Evolutionary conservation across 2,888 invertebrate species (phyloP).

Genomic region (Schizaphis graminum): DNA sequence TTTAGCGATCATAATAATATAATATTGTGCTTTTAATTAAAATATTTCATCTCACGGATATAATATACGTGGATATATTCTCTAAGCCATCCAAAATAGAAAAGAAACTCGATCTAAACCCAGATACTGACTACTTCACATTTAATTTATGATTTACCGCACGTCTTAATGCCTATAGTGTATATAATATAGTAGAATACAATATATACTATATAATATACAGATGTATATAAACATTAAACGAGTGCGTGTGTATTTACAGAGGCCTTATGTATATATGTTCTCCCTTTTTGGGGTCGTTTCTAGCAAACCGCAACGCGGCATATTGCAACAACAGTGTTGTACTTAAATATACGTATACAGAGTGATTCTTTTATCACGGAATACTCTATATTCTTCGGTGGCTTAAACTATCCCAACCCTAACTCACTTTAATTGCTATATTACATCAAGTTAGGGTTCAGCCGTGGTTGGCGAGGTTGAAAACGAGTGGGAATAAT

Average conservation of each 20-base stretch:
- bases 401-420: neutral
- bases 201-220: neutral
- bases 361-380: neutral
- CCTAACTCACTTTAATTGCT: neutral
- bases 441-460: neutral
- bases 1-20: neutral
- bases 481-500: neutral
- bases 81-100: neutral
- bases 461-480: neutral
- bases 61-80: neutral
- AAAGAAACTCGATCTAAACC: neutral
- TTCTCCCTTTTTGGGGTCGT: neutral
- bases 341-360: neutral
- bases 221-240: neutral
- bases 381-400: neutral
- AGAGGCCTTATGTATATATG: neutral
- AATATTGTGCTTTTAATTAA: neutral
- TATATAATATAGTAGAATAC: neutral
- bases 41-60: neutral
- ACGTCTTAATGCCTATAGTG: neutral
- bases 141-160: constrained; percentile 5
- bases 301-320: neutral
- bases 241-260: neutral
- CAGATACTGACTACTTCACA: neutral
- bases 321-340: neutral